phyloP scores from a whole-genome alignment of 1,140 invertebrate genomes.

The Acyrthosiphon pisum region DNA sequence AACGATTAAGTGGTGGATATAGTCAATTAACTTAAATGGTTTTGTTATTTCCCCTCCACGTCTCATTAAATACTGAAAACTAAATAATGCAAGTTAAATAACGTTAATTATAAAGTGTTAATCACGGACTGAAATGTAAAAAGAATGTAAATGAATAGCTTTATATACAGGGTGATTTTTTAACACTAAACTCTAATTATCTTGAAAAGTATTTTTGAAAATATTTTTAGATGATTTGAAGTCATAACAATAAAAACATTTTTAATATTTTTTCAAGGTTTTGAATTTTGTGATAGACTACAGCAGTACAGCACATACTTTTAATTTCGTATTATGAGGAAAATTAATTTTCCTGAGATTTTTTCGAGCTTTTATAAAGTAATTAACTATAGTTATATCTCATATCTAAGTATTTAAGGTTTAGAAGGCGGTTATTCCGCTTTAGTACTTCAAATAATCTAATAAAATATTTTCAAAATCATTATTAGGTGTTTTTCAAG shows the following conservation, averaged over 20 bases:
- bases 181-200: neutral
- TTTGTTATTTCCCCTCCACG: neutral
- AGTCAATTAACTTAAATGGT: neutral
- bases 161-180: neutral
- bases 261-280: neutral
- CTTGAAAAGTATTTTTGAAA: too few relatives aligned
- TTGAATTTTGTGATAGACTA: neutral
- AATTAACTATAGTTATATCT: neutral
- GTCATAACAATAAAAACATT: too few relatives aligned
- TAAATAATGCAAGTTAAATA: neutral
- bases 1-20: neutral
- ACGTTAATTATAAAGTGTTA: conserved; percentile 20
- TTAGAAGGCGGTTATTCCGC: neutral
- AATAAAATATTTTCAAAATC: neutral
- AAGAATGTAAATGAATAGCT: neutral
- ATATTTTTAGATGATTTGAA: too few relatives aligned
- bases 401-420: neutral
- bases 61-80: neutral
- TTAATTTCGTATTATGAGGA: too few relatives aligned
- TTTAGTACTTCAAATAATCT: neutral
- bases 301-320: too few relatives aligned
- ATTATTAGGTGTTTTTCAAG: neutral
- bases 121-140: neutral
- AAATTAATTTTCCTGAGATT: neutral
- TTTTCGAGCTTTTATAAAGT: neutral